Evolutionary conservation across 1,140 invertebrate species (phyloP), one percentile per base, ranked within the genome.

Genomic region (Yoshiicerus persimilis): DNA sequence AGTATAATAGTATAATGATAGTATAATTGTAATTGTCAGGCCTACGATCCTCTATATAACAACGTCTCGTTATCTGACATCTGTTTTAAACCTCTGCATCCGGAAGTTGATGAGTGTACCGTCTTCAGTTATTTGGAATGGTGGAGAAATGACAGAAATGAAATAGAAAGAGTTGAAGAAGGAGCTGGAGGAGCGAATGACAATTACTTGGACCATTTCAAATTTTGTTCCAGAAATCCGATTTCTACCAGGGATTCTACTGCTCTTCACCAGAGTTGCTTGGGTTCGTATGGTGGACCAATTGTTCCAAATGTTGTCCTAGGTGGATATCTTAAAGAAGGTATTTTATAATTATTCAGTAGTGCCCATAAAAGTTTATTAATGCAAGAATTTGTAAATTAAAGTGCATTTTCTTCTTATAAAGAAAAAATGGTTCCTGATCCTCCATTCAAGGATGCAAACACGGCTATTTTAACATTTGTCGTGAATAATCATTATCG

Each of bases 401-500:
- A 95, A 96, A 27, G 16, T 41, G 36, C n/a, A 3, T 41, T 20
- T 39, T 25, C 8, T 27, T 41, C 34, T 97, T 97, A 0, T 47
- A 34, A 16, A 84, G 75, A 94, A 4, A 93, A 96, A 92, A 92
- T 96, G 11, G 92, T 93, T 32, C 93, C 94, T 88, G 90, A 92
- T 20, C 93, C 95, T 1, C 92, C 94, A 30, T 90, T 90, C 41
- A 70, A 89, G 84, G 62, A 89, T 62, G 56, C 86, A 20, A 91
- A 91, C 27, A 91, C 91, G 5, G 88, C 90, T 64, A 93, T 99
- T 30, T 97, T 99, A 30, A 98, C 97, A 0, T 95, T 99, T 91
- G 92, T 99, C n/a, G 96, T 99, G 1, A 97, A 97, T 90, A 99
- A 98, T 92, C 94, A 96, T 91, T 94, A 96, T 89, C 95, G 97